Percentiles rank a stretch among this genome's conserved stretches.
phyloP scores from a whole-genome alignment of 2,888 invertebrate species.

The Nomada lathburiana region DNA sequence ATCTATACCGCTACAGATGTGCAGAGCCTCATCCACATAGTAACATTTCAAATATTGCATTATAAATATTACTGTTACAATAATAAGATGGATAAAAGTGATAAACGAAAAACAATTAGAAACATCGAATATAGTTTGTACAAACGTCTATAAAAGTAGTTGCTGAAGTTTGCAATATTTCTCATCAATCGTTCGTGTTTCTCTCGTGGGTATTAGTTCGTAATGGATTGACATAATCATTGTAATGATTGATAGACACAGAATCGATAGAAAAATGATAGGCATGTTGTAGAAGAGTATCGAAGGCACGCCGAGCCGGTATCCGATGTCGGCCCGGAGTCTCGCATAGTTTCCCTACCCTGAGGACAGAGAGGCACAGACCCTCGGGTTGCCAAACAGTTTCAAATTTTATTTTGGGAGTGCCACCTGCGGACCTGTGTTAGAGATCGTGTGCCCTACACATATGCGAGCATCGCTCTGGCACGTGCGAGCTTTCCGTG shows the following conservation, averaged over 20 bases:
- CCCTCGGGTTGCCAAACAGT: constrained; percentile 77
- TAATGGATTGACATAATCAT: neutral
- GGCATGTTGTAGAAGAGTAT: constrained; percentile 46
- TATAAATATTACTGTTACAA: too few species aligned
- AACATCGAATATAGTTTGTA: too few species aligned
- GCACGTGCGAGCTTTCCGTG: constrained; percentile 61
- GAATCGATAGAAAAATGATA: constrained; percentile 32
- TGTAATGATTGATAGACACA: neutral
- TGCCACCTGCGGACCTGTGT: constrained; percentile 81
- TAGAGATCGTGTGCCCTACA: constrained; percentile 69
- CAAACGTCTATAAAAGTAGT: too few species aligned
- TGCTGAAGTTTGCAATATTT: neutral
- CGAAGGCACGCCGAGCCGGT: constrained; percentile 53
- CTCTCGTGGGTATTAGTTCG: neutral
- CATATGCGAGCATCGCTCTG: constrained; percentile 59
- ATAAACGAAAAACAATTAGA: too few species aligned
- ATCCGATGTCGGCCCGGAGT: constrained; percentile 58
- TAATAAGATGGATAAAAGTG: too few species aligned
- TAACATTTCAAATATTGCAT: too few species aligned
- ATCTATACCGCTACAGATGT: too few species aligned
- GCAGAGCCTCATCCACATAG: too few species aligned
- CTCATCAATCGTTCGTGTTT: neutral
- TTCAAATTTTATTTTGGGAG: constrained; percentile 81
- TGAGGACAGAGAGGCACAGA: constrained; percentile 48
- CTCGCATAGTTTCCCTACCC: constrained; percentile 61